These are phyloP conservation scores for Notechis scutatus DNA, from an alignment of 2,113 vertebrate species.

Conservation along the genomic window DNA sequence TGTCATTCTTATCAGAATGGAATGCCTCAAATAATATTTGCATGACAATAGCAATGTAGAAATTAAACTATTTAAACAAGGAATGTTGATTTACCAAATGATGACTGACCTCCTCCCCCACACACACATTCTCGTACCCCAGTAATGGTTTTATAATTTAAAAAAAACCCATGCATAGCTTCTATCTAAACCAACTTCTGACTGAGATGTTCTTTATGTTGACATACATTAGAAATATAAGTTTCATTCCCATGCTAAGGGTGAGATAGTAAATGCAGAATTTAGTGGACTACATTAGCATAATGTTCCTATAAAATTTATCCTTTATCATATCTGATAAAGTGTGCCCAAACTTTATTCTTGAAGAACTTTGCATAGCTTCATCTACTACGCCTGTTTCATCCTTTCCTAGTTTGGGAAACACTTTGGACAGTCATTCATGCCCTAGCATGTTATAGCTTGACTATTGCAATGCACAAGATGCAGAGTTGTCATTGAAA, in stretches of 20 bases:
- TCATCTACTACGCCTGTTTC: neutral
- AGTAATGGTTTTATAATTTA: neutral
- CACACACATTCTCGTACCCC: neutral
- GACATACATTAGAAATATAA: neutral
- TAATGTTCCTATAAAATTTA: neutral
- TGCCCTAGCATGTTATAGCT: neutral
- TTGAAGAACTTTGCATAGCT: neutral
- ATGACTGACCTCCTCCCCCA: neutral
- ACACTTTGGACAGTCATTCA: neutral
- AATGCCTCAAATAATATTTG: neutral
- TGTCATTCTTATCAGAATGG: constrained; percentile 12
- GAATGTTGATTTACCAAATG: neutral
- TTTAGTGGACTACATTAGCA: neutral
- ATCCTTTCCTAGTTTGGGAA: neutral
- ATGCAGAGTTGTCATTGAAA: neutral
- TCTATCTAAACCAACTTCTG: neutral
- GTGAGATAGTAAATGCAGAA: neutral
- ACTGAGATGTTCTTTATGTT: neutral
- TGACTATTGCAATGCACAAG: neutral
- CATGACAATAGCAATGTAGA: neutral
- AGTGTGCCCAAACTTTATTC: neutral
- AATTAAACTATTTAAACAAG: neutral
- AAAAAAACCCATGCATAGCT: neutral
- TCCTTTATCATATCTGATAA: neutral
- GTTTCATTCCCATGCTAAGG: neutral